Evolutionary conservation across 2,113 vertebrate species (phyloP).

Genomic region (Apodemus speciosus): DNA sequence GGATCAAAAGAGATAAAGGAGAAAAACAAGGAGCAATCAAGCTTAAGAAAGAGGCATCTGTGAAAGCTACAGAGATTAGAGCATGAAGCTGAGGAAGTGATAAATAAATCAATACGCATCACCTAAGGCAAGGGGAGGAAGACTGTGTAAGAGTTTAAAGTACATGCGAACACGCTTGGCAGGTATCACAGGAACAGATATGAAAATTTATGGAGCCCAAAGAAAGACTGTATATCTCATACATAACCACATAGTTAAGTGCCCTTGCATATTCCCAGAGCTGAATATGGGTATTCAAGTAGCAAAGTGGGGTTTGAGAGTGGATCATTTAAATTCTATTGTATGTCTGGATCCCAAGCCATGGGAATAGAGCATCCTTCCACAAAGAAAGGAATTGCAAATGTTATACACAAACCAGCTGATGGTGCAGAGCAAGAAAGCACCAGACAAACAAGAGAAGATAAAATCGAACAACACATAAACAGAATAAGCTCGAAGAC

Average conservation of each 20-base stretch:
- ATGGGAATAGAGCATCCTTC: constrained; percentile 54
- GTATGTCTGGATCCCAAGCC: constrained; percentile 27
- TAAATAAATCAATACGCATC: constrained; percentile 38
- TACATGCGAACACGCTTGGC: constrained; percentile 45
- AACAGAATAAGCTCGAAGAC: constrained; percentile 14
- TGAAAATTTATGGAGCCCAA: constrained; percentile 69
- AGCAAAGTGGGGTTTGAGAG: constrained; percentile 59
- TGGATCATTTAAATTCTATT: constrained; percentile 73
- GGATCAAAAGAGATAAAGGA: constrained; percentile 58
- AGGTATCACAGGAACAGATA: constrained; percentile 60
- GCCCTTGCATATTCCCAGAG: constrained; percentile 52
- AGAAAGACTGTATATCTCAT: constrained; percentile 51
- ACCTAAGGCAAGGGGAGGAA: constrained; percentile 36
- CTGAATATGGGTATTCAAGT: constrained; percentile 52
- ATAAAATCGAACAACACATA: constrained; percentile 56
- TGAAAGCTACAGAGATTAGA: constrained; percentile 63
- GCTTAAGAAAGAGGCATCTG: constrained; percentile 40
- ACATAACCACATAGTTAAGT: constrained; percentile 59
- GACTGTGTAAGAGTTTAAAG: constrained; percentile 56
- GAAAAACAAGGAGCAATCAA: constrained; percentile 58
- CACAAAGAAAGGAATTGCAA: constrained; percentile 63
- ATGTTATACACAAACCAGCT: constrained; percentile 61
- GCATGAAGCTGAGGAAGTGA: constrained; percentile 61
- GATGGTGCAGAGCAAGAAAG: constrained; percentile 65
- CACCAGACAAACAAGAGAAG: constrained; percentile 26